Evolutionary conservation across 2,797 vertebrate species (phyloP).

Genomic region (Perodicticus potto): DNA sequence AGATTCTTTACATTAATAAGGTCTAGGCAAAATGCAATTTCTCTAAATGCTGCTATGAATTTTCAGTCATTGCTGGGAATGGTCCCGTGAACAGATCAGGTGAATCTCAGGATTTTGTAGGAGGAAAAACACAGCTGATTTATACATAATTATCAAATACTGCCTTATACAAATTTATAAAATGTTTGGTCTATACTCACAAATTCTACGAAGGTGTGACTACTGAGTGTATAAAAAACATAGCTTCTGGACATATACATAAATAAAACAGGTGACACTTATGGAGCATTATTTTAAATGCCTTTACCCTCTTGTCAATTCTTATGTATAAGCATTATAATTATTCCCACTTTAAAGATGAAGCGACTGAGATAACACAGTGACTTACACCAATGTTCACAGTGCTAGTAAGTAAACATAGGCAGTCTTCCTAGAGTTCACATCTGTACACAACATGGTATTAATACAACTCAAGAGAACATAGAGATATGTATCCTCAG

Average conservation of each 20-base stretch:
- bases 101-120: not conserved
- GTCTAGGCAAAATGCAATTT: not conserved
- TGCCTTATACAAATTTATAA: not conserved
- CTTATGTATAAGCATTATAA: not conserved
- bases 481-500: not conserved
- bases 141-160: not conserved
- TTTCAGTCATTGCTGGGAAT: not conserved
- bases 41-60: not conserved
- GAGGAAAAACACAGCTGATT: not conserved
- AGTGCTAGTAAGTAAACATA: not conserved
- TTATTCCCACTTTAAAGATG: not conserved
- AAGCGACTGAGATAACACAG: not conserved
- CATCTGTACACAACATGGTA: not conserved
- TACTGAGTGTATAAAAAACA: not conserved
- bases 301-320: not conserved
- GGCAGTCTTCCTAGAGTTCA: not conserved
- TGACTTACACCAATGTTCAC: not conserved
- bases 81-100: not conserved
- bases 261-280: not conserved
- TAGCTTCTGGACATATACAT: not conserved
- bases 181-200: not conserved
- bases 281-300: not conserved
- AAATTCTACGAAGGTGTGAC: not conserved
- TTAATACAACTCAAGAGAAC: not conserved
- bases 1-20: not conserved